Evolutionary conservation across 1,140 invertebrate genomes (phyloP).

Genomic region (Drosophila eugracilis): DNA sequence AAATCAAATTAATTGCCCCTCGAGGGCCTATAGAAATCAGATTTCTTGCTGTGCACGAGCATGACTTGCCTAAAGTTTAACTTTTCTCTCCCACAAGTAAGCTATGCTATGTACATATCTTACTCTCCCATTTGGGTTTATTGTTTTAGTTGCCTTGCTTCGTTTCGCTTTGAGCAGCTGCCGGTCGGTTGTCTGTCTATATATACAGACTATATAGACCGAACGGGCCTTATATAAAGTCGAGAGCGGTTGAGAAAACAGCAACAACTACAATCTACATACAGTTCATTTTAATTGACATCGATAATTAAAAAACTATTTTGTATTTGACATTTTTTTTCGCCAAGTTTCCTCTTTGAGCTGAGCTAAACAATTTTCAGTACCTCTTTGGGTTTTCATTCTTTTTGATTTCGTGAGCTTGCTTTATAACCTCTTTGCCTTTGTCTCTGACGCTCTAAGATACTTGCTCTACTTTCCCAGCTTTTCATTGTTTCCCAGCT

Average conservation of each 20-base stretch:
- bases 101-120: conserved; percentile 15
- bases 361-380: conserved; percentile 27
- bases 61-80: conserved; percentile 57
- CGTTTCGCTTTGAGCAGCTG: conserved; percentile 46
- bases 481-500: conserved; percentile 14
- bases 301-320: conserved; percentile 81
- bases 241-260: conserved; percentile 17
- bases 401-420: conserved; percentile 36
- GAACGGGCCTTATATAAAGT: conserved; percentile 52
- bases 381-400: too few relatives aligned
- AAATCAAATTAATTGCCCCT: neutral
- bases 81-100: conserved; percentile 7
- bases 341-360: conserved; percentile 17
- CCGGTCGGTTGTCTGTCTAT: conserved; percentile 14
- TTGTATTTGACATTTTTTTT: conserved; percentile 57
- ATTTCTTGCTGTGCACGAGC: conserved; percentile 19
- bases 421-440: conserved; percentile 42
- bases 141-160: conserved; percentile 52
- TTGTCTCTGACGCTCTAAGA: conserved; percentile 21
- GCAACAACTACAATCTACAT: conserved; percentile 22
- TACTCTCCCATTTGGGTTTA: conserved; percentile 33
- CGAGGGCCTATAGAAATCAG: neutral
- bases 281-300: conserved; percentile 80
- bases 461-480: conserved; percentile 45
- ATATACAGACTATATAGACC: conserved; percentile 25